Base-by-base conservation (phyloP, 1,140 invertebrate genomes). In the Eurosta solidaginis region DNA sequence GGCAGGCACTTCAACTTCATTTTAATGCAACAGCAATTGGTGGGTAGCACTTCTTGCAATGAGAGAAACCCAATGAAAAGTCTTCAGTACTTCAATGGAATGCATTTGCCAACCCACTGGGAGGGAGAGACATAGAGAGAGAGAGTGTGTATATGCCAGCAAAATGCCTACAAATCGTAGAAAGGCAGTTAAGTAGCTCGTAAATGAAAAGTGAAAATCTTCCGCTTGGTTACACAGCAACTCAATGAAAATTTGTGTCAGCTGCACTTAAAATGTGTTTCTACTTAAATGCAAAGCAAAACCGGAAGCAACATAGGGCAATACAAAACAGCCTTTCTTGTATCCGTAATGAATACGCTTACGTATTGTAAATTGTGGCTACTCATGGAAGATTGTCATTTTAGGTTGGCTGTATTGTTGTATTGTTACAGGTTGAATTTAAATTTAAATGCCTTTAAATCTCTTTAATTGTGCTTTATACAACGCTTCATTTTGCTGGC, bases 1-100 rank as follows among this genome's bases (percentile, higher is more conserved):
- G n/a, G n/a, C n/a, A n/a, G 9, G 27, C 59, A 68, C 59, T 68
- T 36, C 33, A 68, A 40, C 29, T 68, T 40, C 59, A 42, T 68
- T 68, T 2, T 20, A 20, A 33, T 20, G 20, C 17, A 68, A 1
- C 27, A 17, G n/a, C 54, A n/a, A 25, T 27, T 9, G 7, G n/a
- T 25, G 14, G 5, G 22, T 54, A 54, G 50, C 14, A n/a, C 54
- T 63, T 14, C 54, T 5, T 63, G 36, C 33, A 22, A 40, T 68
- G 33, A 68, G n/a, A n/a, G 59, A 29, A 68, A 40, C 20, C n/a
- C 59, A 42, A 68, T 68, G 59, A 68, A 68, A 68, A n/a, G 59
- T 68, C 59, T 40, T 68, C 20, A n/a, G 33, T 68, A 17, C n/a
- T 68, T 68, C 59, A 40, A 68, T 68, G 33, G 59, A 68, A 68